phyloP scores from a whole-genome alignment of 2,888 invertebrate genomes.

The Scaptomyza reducta region DNA sequence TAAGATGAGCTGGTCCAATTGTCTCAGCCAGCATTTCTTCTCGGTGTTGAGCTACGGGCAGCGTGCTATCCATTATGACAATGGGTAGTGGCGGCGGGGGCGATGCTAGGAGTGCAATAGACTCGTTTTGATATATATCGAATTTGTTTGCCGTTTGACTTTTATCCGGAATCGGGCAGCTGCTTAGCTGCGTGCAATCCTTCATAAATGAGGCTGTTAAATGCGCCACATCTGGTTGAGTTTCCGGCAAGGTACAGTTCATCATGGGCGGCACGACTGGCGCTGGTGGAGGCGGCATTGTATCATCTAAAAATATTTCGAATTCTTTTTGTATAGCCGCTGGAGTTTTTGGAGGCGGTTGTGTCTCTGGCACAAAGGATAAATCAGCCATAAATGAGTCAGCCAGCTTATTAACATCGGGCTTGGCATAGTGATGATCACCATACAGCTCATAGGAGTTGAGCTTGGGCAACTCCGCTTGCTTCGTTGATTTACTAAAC shows the following conservation, averaged over 20 bases:
- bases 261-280: slow-evolving; percentile 9
- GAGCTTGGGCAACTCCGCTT: slow-evolving; percentile 9
- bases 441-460: slow-evolving; percentile 44
- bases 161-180: slow-evolving; percentile 26
- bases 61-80: slow-evolving; percentile 10
- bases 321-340: slow-evolving; percentile 36
- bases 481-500: slow-evolving; percentile 33
- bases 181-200: slow-evolving; percentile 65
- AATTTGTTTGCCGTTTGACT: slow-evolving; percentile 12
- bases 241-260: slow-evolving; percentile 52
- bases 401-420: slow-evolving; percentile 23
- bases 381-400: slow-evolving; percentile 68
- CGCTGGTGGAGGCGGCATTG: slow-evolving; percentile 33
- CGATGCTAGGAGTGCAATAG: slow-evolving; percentile 21
- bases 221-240: slow-evolving; percentile 43
- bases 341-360: slow-evolving; percentile 16
- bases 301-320: slow-evolving; percentile 63
- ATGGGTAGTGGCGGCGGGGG: neutral
- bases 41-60: slow-evolving; percentile 13
- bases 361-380: slow-evolving; percentile 70
- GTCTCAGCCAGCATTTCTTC: slow-evolving; percentile 10
- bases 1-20: slow-evolving; percentile 35
- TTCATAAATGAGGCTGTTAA: slow-evolving; percentile 72
- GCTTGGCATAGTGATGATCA: slow-evolving; percentile 28
- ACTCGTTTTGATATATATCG: slow-evolving; percentile 40